Evolutionary conservation across 2,797 vertebrate species (phyloP).

Genomic region (Notamacropus eugenii): DNA sequence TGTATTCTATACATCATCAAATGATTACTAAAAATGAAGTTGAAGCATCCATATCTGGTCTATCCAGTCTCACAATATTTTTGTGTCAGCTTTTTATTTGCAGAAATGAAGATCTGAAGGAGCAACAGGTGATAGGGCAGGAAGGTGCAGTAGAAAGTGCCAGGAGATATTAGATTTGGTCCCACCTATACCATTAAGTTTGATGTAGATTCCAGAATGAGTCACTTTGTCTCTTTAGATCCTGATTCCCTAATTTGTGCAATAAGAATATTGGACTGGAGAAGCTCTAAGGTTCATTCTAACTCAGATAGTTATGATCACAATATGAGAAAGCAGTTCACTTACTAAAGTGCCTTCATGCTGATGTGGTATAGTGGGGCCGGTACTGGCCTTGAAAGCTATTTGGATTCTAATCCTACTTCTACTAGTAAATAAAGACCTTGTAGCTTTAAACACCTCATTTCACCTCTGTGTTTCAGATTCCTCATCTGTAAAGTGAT

Average conservation of each 20-base stretch:
- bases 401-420: neutral
- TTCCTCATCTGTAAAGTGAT: neutral
- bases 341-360: neutral
- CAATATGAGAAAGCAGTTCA: neutral
- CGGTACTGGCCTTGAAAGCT: neutral
- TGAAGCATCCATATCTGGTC: neutral
- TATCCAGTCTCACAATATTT: neutral
- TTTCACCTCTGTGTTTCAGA: neutral
- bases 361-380: neutral
- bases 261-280: neutral
- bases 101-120: neutral
- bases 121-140: neutral
- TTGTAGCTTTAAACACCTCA: neutral
- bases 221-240: neutral
- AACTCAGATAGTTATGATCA: neutral
- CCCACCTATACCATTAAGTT: neutral
- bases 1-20: neutral
- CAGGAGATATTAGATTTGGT: neutral
- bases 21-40: neutral
- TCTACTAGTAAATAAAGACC: neutral
- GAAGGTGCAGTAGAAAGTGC: neutral
- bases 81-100: neutral
- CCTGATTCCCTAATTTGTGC: neutral
- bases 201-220: neutral
- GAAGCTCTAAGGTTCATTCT: neutral